phyloP scores from a whole-genome alignment of 2,797 vertebrate species.

The Microcaecilia unicolor region DNA sequence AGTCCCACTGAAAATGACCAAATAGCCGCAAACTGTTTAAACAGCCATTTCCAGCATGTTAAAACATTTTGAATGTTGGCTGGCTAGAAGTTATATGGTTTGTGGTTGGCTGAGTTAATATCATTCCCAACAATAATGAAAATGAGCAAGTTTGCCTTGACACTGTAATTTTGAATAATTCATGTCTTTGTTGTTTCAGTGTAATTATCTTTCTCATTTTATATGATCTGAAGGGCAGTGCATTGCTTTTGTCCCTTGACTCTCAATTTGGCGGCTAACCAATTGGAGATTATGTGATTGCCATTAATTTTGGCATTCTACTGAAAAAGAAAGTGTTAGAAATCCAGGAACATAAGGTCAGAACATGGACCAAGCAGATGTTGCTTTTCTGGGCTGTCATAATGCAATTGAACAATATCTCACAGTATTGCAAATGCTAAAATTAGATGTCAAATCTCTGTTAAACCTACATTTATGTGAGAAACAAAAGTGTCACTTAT shows the following conservation, averaged over 20 bases:
- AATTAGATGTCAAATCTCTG: background rate
- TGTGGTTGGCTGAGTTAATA: too few species aligned
- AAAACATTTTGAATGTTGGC: too few species aligned
- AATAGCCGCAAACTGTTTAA: too few species aligned
- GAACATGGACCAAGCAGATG: slow-evolving; percentile 1
- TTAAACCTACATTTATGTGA: background rate
- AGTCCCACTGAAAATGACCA: too few species aligned
- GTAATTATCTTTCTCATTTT: background rate
- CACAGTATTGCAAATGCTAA: background rate
- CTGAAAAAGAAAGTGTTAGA: background rate
- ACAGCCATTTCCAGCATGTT: too few species aligned
- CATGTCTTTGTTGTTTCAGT: background rate
- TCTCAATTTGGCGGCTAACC: background rate
- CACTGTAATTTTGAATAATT: background rate
- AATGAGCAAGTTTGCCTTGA: too few species aligned
- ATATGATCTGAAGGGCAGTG: too few species aligned
- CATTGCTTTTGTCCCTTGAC: too few species aligned
- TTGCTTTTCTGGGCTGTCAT: background rate
- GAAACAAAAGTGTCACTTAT: background rate
- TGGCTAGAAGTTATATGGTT: too few species aligned
- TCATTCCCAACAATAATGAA: too few species aligned
- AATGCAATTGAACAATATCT: background rate
- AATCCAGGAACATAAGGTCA: background rate
- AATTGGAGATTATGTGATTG: background rate
- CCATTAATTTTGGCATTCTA: background rate